Conservation (phyloP, 1,140 invertebrate species). For the Agrilus planipennis region DNA sequence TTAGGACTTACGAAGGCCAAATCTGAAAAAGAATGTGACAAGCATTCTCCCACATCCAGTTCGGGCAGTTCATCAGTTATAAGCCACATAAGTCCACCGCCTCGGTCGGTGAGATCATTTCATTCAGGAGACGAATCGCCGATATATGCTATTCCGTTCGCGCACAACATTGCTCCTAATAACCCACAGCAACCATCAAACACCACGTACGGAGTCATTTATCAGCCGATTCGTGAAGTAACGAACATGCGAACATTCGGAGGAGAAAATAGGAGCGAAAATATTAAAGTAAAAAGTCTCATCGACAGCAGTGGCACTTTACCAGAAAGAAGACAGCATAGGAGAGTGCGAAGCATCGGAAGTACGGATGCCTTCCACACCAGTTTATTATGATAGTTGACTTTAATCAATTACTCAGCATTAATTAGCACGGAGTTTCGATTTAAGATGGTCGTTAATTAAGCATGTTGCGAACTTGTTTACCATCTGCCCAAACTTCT, state of each 20-base stretch:
- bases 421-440: too few relatives aligned
- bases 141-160: conserved; percentile 24
- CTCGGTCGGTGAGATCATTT: conserved; percentile 12
- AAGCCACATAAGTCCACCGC: conserved; percentile 39
- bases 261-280: conserved; percentile 11
- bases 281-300: conserved; percentile 11
- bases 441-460: too few relatives aligned
- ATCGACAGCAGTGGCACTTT: too few relatives aligned
- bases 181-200: not conserved
- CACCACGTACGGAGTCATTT: not conserved
- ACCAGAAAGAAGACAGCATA: conserved; percentile 37
- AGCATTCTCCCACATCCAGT: conserved; percentile 41
- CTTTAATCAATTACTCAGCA: too few relatives aligned
- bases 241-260: not conserved
- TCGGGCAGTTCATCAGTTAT: conserved; percentile 40
- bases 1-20: conserved; percentile 45
- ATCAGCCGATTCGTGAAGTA: not conserved
- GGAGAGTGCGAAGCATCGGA: conserved; percentile 58
- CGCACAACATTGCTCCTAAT: conserved; percentile 19
- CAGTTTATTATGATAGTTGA: conserved; percentile 30
- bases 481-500: too few relatives aligned
- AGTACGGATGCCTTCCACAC: conserved; percentile 50
- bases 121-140: conserved; percentile 25
- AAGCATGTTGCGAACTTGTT: too few relatives aligned
- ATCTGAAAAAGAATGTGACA: conserved; percentile 30